Evolutionary conservation across 2,888 invertebrate genomes (phyloP).

Genomic region (Drosophila testacea): DNA sequence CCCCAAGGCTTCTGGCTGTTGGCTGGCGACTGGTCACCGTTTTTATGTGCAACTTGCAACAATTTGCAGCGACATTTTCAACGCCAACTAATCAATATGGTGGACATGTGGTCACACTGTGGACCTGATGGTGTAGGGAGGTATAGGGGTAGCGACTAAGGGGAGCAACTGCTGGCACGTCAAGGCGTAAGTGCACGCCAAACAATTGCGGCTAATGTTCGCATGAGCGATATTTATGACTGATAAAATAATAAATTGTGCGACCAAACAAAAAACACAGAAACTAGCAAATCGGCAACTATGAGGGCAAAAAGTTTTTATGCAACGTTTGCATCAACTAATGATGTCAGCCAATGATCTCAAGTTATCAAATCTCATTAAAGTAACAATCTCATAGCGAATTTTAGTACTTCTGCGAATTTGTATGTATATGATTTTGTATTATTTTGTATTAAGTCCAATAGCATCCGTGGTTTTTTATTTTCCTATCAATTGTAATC

Average conservation of each 20-base stretch:
- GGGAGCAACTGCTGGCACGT: constrained; percentile 38
- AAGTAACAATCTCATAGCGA: not conserved
- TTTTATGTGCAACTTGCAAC: constrained; percentile 65
- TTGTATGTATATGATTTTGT: no score
- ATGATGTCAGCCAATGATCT: constrained; percentile 6
- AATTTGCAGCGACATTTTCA: constrained; percentile 76
- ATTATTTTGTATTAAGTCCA: no score
- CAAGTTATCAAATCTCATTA: no score
- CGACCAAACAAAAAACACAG: constrained; percentile 27
- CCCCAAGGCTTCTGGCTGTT: constrained; percentile 29
- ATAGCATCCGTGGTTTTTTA: no score
- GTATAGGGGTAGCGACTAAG: not conserved
- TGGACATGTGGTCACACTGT: constrained; percentile 53
- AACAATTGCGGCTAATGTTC: constrained; percentile 78
- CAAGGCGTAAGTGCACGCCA: constrained; percentile 69
- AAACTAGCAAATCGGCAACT: constrained; percentile 18
- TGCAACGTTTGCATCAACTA: constrained; percentile 27
- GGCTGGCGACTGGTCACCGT: constrained; percentile 21
- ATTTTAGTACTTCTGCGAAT: no score
- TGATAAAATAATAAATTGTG: constrained; percentile 76
- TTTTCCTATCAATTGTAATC: not conserved
- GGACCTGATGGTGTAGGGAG: not conserved
- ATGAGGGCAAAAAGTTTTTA: constrained; percentile 25
- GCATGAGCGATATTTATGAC: constrained; percentile 75
- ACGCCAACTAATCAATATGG: constrained; percentile 79